A percentile compares a stretch with the other conserved stretches of the same genome.
phyloP scores from a whole-genome alignment of 2,888 invertebrate genomes.

The Tipula unca region DNA sequence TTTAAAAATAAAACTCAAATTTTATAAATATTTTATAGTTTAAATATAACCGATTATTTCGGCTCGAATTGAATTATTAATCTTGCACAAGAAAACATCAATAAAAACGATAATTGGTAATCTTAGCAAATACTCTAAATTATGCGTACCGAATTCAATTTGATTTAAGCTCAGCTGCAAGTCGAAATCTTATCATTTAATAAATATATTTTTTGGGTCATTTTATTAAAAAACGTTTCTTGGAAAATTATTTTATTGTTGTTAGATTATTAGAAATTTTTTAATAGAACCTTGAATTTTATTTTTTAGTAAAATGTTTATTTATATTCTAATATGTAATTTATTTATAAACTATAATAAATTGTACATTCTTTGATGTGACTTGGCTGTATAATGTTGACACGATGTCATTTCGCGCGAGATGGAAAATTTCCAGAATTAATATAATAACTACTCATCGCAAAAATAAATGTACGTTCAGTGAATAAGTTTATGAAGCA shows the following conservation, averaged over 20 bases:
- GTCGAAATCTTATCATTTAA: not conserved
- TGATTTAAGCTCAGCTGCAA: not conserved
- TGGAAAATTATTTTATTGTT: not conserved
- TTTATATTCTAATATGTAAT: not conserved
- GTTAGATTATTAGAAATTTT: not conserved
- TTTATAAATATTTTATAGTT: not conserved
- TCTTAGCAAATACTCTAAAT: not conserved
- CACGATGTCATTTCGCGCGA: not conserved
- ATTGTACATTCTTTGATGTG: not conserved
- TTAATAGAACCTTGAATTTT: not conserved
- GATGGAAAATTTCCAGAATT: not conserved
- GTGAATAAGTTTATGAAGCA: too few relatives aligned
- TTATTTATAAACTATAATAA: not conserved
- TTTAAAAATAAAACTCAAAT: not conserved
- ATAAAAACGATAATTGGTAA: not conserved
- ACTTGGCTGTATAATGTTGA: not conserved
- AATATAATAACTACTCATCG: too few relatives aligned
- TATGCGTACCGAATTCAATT: not conserved
- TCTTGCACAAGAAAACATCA: not conserved
- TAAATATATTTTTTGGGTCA: not conserved
- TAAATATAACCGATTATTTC: not conserved
- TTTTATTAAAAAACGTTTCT: not conserved
- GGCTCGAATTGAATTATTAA: not conserved
- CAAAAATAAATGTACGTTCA: too few relatives aligned
- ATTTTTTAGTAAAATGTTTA: not conserved